These are phyloP conservation scores for Platyura marginata DNA, from an alignment of 1,140 invertebrate species.

Conservation along the genomic window DNA sequence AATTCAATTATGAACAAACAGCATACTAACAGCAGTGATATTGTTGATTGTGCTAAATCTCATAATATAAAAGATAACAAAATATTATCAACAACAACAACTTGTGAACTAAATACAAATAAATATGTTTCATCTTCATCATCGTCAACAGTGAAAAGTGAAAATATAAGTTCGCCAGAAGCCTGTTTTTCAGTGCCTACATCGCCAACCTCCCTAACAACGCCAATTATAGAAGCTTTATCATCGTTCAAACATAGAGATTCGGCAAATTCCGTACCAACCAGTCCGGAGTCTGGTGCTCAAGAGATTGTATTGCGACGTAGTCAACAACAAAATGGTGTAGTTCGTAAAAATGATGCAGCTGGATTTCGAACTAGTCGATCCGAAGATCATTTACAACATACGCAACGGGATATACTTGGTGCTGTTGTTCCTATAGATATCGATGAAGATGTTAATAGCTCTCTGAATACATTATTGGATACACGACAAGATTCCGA, in stretches of 20 bases:
- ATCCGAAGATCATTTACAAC: constrained; percentile 71
- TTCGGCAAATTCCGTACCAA: constrained; percentile 52
- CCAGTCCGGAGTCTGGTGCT: constrained; percentile 47
- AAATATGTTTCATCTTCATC: constrained; percentile 13
- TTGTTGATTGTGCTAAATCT: not conserved
- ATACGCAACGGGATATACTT: constrained; percentile 24
- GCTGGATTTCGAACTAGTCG: constrained; percentile 52
- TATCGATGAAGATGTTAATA: constrained; percentile 82
- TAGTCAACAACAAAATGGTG: constrained; percentile 10
- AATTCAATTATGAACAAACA: not conserved
- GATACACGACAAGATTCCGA: constrained; percentile 58
- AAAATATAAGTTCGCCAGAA: constrained; percentile 14
- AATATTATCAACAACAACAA: not conserved
- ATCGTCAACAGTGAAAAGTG: constrained; percentile 19
- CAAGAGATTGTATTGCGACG: constrained; percentile 27
- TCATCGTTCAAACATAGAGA: constrained; percentile 19
- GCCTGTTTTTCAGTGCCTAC: constrained; percentile 45
- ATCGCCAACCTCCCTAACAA: constrained; percentile 44
- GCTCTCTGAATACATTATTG: constrained; percentile 73
- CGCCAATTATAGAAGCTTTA: constrained; percentile 24
- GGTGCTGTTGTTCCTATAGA: constrained; percentile 64
- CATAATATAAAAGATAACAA: not conserved
- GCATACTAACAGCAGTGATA: constrained; percentile 8
- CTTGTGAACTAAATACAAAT: not conserved
- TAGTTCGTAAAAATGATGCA: constrained; percentile 21